Evolutionary conservation across 2,113 vertebrate species (phyloP), one percentile per base, ranked within the genome.

Genomic region (Neotragus moschatus): DNA sequence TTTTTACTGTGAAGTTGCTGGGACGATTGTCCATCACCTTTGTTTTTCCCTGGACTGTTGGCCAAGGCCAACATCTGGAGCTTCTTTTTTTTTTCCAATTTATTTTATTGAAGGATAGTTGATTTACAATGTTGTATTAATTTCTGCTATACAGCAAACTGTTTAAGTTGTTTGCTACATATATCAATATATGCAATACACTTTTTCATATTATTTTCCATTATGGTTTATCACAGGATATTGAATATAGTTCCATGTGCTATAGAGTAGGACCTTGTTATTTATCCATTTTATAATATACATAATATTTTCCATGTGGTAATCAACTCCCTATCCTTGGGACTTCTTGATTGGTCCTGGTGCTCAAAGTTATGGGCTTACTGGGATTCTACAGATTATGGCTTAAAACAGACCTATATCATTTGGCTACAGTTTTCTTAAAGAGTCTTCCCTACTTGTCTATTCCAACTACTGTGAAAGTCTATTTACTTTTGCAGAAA

Each of bases 11-110:
- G 23, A 75, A 75, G 12, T 75, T 75, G 39, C 23, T 73, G 12
- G 6, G 39, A 43, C 0, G 1, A 43, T 43, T 75, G 23, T 43
- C 11, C 3, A 0, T 43, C 70, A 43, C 23, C 70, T 43, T 75
- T 15, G 39, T 43, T 75, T 43, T 75, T 43, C 70, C 23, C 7
- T 75, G 23, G 39, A 75, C 23, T 43, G 6, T 26, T 43, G 12
- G 39, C 11, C 70, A 43, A 43, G 12, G 39, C 11, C 70, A 43
- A 43, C 1, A 7, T 15, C 70, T 26, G 23, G 70, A 75, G 70
- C 39, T 75, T 13, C 36, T 6, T 73, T 14, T 73, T 39, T 33
- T n/a, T 36, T 11, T 21, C 5, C 8, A 39, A 39, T 39, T 25
- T 75, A 75, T 26, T 75, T 26, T 14, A 43, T 14, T 43, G 70